These are phyloP conservation scores for Flexamia atlantica DNA, from an alignment of 2,888 invertebrate species.

Conservation along the genomic window DNA sequence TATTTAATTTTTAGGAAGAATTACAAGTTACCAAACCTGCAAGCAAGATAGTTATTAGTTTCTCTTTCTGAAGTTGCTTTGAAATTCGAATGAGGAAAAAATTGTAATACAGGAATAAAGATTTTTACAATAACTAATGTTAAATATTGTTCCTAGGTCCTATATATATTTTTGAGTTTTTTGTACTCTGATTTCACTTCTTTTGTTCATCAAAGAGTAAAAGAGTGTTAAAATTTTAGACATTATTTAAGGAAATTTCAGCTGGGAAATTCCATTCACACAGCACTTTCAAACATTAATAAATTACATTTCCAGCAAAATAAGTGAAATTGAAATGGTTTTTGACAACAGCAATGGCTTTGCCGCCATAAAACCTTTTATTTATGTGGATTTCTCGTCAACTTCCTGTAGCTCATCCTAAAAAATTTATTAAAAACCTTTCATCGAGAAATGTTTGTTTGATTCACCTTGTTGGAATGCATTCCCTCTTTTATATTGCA, in stretches of 20 bases:
- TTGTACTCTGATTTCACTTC: too few species aligned
- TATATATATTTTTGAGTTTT: not conserved
- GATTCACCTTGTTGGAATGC: not conserved
- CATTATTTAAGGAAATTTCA: too few species aligned
- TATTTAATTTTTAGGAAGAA: slow-evolving; percentile 11
- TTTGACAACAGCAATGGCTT: not conserved
- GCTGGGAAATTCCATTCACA: too few species aligned
- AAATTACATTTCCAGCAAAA: too few species aligned
- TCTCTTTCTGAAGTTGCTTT: not conserved
- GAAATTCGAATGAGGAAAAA: slow-evolving; percentile 15
- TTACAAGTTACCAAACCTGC: slow-evolving; percentile 14
- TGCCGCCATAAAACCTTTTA: slow-evolving; percentile 19
- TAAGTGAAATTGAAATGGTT: not conserved
- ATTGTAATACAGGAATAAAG: not conserved
- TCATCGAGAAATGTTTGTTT: not conserved
- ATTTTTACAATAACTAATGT: not conserved
- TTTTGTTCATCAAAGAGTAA: too few species aligned
- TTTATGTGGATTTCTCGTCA: slow-evolving; percentile 9
- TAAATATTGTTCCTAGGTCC: slow-evolving; percentile 14
- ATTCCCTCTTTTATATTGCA: too few species aligned
- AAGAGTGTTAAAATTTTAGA: too few species aligned
- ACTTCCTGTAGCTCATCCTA: slow-evolving; percentile 15
- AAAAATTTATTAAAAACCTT: slow-evolving; percentile 9
- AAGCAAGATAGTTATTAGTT: slow-evolving; percentile 29
- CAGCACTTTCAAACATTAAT: too few species aligned